Evolutionary conservation across 2,888 invertebrate genomes (phyloP).

Genomic region (Nebria brevicollis): DNA sequence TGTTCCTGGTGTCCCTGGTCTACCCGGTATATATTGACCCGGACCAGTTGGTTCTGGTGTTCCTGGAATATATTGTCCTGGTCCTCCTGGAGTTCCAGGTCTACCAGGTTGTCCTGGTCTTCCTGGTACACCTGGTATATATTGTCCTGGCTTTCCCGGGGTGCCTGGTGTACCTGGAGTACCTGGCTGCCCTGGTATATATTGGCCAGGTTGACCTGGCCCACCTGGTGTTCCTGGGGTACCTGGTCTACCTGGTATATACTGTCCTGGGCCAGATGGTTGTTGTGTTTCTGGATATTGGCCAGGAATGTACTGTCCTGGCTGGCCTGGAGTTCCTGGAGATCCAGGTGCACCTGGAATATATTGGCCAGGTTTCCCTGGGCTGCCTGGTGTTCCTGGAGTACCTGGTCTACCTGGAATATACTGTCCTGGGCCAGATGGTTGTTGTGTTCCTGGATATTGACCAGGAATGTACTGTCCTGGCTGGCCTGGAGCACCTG

Average conservation of each 20-base stretch:
- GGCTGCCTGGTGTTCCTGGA: conserved; percentile 55
- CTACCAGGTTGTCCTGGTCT: conserved; percentile 43
- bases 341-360: conserved; percentile 48
- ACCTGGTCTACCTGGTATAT: conserved; percentile 33
- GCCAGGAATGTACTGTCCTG: conserved; percentile 51
- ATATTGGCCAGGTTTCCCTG: conserved; percentile 53
- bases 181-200: conserved; percentile 48
- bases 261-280: conserved; percentile 45
- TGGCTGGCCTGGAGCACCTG: conserved; percentile 56
- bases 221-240: conserved; percentile 52
- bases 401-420: conserved; percentile 36
- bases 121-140: conserved; percentile 52
- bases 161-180: conserved; percentile 48
- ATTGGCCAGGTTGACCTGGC: conserved; percentile 55
- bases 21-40: conserved; percentile 49
- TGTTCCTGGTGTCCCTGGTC: conserved; percentile 49
- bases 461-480: conserved; percentile 51
- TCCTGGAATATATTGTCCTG: conserved; percentile 48
- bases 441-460: conserved; percentile 51
- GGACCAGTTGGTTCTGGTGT: conserved; percentile 51
- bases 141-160: conserved; percentile 32
- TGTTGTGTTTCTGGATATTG: conserved; percentile 51
- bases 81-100: conserved; percentile 27
- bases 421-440: conserved; percentile 47
- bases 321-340: conserved; percentile 48